Evolutionary conservation across 2,888 invertebrate species (phyloP).

Genomic region (Eristalinus aeneus): DNA sequence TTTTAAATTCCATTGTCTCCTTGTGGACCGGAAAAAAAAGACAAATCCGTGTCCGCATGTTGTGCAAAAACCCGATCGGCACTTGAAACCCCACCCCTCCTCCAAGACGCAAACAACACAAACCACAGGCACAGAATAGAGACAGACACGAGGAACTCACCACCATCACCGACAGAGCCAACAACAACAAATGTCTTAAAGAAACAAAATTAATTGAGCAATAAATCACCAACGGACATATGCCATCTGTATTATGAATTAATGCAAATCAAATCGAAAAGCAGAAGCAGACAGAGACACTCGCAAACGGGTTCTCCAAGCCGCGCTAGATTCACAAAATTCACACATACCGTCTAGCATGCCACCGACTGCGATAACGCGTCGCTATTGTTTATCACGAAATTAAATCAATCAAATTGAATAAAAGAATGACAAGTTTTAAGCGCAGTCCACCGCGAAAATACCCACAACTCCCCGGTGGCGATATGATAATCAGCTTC

Average conservation of each 20-base stretch:
- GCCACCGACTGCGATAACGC: conserved; percentile 22
- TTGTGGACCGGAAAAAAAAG: neutral
- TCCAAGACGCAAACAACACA: neutral
- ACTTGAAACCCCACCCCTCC: conserved; percentile 1
- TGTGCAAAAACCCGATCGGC: conserved; percentile 3
- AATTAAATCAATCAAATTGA: conserved; percentile 32
- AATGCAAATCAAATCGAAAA: conserved; percentile 26
- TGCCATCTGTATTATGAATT: conserved; percentile 53
- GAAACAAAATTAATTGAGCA: conserved; percentile 48
- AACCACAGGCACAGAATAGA: neutral
- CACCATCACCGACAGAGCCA: neutral
- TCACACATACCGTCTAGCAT: neutral
- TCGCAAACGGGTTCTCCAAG: conserved; percentile 20
- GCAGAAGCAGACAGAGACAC: neutral
- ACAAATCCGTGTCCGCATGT: neutral
- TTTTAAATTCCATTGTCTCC: conserved; percentile 26
- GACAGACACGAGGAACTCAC: neutral
- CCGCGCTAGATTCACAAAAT: neutral
- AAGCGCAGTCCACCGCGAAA: neutral
- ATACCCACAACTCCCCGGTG: neutral
- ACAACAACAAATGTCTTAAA: neutral
- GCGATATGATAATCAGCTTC: neutral
- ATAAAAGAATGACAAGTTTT: neutral
- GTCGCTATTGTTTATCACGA: conserved; percentile 32
- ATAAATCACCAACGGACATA: conserved; percentile 57